Evolutionary conservation across 2,113 vertebrate species (phyloP), one percentile per base, ranked within the genome.

Genomic region (Neopipo cinnamomea): DNA sequence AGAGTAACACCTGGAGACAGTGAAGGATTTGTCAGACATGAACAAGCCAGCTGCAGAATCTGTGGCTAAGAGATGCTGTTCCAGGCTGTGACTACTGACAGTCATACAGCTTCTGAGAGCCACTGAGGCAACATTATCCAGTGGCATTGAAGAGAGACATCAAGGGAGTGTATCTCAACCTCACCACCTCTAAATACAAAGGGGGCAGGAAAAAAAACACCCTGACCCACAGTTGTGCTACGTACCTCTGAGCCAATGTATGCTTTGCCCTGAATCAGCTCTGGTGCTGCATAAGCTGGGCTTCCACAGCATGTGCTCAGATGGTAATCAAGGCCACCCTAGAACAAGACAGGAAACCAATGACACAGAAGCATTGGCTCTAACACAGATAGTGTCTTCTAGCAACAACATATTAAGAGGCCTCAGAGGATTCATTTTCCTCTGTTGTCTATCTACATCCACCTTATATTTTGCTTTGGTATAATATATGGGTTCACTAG

Each of bases 201-300:
- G 6, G 6, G 6, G 1, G 1, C 9, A 42, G 2, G 3, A 2
- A 20, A n/a, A 16, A 35, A 25, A 5, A 0, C 13, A 8, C 5
- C 11, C 20, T 50, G n/a, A 27, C 12, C 7, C 17, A 44, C 3
- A 55, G 22, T 2, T 5, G 7, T 27, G 28, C 8, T 25, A 79
- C 72, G 5, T 96, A 99, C 99, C 99, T 99, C 99, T 62, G 99
- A 99, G 35, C 99, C 99, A 71, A 99, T 99, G 63, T 99, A 99
- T 1, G 99, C 98, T 98, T 98, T 99, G 71, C 99, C 99, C 96
- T 99, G 99, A 95, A 99, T 98, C 93, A 99, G 98, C 92, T 99
- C 99, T 37, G 99, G 99, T 13, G 99, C 99, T 70, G 99, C 99
- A 39, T 99, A 99, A 14, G 99, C 99, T 49, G 99, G 99, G 94